phyloP scores from a whole-genome alignment of 2,888 invertebrate species.

The Drosophila trichaetosa region DNA sequence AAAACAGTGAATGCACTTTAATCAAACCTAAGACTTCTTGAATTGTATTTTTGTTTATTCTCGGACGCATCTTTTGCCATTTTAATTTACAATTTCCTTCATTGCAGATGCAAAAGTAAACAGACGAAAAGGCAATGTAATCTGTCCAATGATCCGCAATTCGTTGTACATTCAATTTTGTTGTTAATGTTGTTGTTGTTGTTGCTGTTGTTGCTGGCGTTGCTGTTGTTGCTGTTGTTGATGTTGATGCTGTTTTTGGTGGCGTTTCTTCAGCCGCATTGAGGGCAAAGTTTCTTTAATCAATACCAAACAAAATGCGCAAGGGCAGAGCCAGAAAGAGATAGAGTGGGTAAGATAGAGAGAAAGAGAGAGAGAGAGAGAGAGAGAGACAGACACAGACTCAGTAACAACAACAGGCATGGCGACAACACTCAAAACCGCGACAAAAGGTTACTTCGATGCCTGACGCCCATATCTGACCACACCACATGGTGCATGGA shows the following conservation, averaged over 20 bases:
- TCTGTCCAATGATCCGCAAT: conserved; percentile 58
- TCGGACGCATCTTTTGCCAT: conserved; percentile 26
- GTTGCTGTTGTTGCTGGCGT: background rate
- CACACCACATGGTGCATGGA: conserved; percentile 22
- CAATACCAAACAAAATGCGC: conserved; percentile 66
- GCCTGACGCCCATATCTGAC: conserved; percentile 39
- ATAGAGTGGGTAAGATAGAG: conserved; percentile 1
- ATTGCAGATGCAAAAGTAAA: conserved; percentile 69
- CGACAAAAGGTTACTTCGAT: conserved; percentile 38
- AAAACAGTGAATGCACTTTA: conserved; percentile 26
- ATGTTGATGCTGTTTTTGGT: conserved; percentile 3
- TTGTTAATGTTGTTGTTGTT: conserved; percentile 2
- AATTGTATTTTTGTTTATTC: conserved; percentile 2
- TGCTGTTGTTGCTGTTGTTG: background rate
- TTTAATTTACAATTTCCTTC: conserved; percentile 61
- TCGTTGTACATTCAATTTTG: conserved; percentile 19
- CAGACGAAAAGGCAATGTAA: conserved; percentile 49
- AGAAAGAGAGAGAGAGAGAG: no score
- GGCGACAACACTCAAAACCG: conserved; percentile 32
- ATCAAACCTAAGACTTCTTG: conserved; percentile 4
- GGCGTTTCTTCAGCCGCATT: conserved; percentile 44
- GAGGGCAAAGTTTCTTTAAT: conserved; percentile 72
- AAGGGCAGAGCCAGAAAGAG: conserved; percentile 21
- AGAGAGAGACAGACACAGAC: background rate
- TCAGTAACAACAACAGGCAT: conserved; percentile 15